Evolutionary conservation across 2,797 vertebrate species (phyloP), one percentile per base, ranked within the genome.

Genomic region (Phataginus tricuspis): DNA sequence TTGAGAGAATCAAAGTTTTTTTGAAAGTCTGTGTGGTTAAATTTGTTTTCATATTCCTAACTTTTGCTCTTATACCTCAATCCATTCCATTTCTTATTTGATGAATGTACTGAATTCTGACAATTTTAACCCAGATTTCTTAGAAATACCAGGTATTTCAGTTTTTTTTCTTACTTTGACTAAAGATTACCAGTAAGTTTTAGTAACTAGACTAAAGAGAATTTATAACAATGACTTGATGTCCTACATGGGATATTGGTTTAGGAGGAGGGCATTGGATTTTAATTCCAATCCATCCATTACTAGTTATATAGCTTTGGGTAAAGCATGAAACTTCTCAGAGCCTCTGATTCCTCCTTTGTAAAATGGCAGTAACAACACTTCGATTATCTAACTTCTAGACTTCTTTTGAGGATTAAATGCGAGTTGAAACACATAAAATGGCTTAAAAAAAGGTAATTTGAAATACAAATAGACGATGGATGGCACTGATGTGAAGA

Each of bases 11-110:
- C 64, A 39, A 80, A 21, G 4, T 51, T 39, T 75, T 92, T 88
- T 88, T 53, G 42, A 69, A 86, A 79, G 13, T 80, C 12, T 39
- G 42, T 14, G 31, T 74, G 27, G 57, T 88, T 84, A 91, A 84
- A 84, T 61, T 79, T 57, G 15, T 83, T 90, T 93, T 96, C 39
- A 68, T 74, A 31, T 91, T 64, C 64, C 63, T n/a, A 79, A 29
- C 21, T 59, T 91, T 87, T 31, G 90, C 2, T 77, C 31, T 55
- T 27, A 31, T 71, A 5, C 13, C 6, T 69, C 2, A 77, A 0
- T 91, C 18, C 6, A 27, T 85, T 92, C 21, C 29, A 49, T 77
- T 85, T 96, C 42, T 91, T 55, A n/a, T 39, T 85, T 66, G 53
- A 61, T 80, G 29, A 85, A 45, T 79, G 23, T 88, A 23, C 34